Conservation (phyloP, 2,113 vertebrate genomes). For the Meles meles region DNA sequence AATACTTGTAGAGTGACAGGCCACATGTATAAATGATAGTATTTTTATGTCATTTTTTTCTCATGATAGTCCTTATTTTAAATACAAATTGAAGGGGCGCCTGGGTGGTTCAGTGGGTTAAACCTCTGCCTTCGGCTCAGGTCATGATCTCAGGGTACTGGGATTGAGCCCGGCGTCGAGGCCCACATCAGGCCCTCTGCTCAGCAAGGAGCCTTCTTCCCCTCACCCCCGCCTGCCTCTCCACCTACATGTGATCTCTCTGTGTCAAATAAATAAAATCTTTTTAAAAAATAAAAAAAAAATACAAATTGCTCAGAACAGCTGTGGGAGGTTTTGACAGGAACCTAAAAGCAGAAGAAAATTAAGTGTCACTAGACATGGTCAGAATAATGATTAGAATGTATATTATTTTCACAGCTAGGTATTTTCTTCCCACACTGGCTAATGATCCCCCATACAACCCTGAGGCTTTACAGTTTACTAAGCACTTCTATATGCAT, state of each 20-base stretch:
- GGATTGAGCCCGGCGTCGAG: no score
- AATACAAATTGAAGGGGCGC: not conserved
- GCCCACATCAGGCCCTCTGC: no score
- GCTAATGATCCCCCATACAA: not conserved
- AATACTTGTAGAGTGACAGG: constrained; percentile 4
- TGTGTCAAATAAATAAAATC: no score
- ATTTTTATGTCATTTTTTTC: constrained; percentile 4
- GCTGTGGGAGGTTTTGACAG: not conserved
- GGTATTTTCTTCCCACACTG: not conserved
- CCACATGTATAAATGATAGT: not conserved
- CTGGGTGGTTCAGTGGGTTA: no score
- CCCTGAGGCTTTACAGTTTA: not conserved
- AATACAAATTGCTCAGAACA: constrained; percentile 11
- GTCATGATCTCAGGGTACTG: no score
- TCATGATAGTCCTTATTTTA: not conserved
- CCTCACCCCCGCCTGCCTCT: no score
- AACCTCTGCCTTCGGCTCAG: no score
- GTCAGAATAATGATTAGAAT: not conserved
- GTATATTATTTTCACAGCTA: constrained; percentile 27
- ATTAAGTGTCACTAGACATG: not conserved
- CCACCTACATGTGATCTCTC: no score
- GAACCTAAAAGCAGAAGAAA: constrained; percentile 3
- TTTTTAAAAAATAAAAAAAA: no score
- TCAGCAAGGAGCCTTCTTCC: no score
- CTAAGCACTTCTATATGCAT: not conserved